Conservation (phyloP, 1,140 invertebrate genomes). For the Macrostomum lignano region DNA sequence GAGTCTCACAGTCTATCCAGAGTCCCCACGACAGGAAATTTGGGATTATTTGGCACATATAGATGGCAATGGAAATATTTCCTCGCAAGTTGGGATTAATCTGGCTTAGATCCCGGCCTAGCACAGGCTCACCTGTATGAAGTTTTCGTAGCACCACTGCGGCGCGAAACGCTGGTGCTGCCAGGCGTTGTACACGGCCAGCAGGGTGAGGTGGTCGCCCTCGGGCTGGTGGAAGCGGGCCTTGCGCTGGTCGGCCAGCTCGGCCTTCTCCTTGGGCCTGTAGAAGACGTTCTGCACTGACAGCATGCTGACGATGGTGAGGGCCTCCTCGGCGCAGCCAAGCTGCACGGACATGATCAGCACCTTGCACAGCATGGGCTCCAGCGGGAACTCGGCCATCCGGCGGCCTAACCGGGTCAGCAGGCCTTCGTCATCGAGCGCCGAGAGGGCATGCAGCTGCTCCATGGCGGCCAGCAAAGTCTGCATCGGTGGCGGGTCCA, state of each 20-base stretch:
- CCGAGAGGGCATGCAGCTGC: conserved; percentile 77
- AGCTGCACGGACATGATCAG: conserved; percentile 93
- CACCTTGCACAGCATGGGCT: conserved; percentile 94
- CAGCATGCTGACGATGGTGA: conserved; percentile 94
- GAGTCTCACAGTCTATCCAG: too few relatives aligned
- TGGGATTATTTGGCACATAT: too few relatives aligned
- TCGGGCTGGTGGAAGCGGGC: conserved; percentile 80
- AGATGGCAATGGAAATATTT: too few relatives aligned
- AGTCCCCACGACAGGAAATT: too few relatives aligned
- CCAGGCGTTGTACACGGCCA: conserved; percentile 99
- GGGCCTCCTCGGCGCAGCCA: conserved; percentile 87
- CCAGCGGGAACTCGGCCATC: conserved; percentile 97
- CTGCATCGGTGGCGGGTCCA: conserved; percentile 82
- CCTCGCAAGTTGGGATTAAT: too few relatives aligned
- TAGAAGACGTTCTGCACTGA: conserved; percentile 98
- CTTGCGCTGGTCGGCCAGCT: conserved; percentile 87
- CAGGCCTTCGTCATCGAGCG: conserved; percentile 78
- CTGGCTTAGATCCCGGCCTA: too few relatives aligned
- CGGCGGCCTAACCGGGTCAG: conserved; percentile 61
- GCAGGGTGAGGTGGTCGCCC: conserved; percentile 78
- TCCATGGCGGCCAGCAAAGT: conserved; percentile 81
- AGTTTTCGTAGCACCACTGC: conserved; percentile 98
- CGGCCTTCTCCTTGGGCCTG: conserved; percentile 63
- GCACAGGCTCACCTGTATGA: too few relatives aligned
- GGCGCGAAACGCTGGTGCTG: conserved; percentile 95